phyloP scores from a whole-genome alignment of 1,140 invertebrate genomes.

The Himalopsyche phryganea region DNA sequence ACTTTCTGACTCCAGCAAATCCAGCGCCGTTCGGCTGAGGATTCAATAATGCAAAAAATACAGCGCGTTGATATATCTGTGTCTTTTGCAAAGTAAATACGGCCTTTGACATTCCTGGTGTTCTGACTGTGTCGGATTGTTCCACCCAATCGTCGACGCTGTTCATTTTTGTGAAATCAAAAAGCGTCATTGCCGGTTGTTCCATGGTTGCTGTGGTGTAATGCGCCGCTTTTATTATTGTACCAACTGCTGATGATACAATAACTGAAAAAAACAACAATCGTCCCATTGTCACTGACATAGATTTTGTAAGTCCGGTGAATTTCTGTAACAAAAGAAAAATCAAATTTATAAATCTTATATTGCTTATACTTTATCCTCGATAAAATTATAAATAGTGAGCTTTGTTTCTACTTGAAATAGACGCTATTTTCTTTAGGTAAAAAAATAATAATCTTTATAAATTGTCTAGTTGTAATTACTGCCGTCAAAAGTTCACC shows the following conservation, averaged over 20 bases:
- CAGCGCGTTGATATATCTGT: conserved; percentile 56
- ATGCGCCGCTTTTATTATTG: conserved; percentile 9
- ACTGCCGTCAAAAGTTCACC: no score
- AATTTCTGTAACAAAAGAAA: no score
- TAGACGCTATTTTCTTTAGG: no score
- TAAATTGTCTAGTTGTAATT: no score
- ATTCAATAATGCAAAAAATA: conserved; percentile 66
- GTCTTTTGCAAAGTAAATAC: conserved; percentile 58
- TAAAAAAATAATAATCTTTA: no score
- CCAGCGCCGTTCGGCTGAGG: conserved; percentile 68
- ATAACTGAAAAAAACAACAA: not conserved
- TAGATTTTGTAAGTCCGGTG: no score
- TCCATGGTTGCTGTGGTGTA: conserved; percentile 1
- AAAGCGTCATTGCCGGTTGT: conserved; percentile 3
- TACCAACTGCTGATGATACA: conserved; percentile 2
- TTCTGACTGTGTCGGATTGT: conserved; percentile 62
- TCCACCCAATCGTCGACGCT: conserved; percentile 53
- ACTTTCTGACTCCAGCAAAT: conserved; percentile 60
- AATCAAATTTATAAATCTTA: no score
- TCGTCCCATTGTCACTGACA: no score
- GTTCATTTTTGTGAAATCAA: conserved; percentile 21
- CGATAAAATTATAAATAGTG: no score
- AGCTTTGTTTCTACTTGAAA: no score
- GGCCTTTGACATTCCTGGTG: conserved; percentile 65
- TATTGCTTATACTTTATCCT: no score